Percentiles rank a stretch among this genome's conserved stretches.
Conservation (phyloP, 2,888 invertebrate genomes). For the Pristionchus mayeri region DNA sequence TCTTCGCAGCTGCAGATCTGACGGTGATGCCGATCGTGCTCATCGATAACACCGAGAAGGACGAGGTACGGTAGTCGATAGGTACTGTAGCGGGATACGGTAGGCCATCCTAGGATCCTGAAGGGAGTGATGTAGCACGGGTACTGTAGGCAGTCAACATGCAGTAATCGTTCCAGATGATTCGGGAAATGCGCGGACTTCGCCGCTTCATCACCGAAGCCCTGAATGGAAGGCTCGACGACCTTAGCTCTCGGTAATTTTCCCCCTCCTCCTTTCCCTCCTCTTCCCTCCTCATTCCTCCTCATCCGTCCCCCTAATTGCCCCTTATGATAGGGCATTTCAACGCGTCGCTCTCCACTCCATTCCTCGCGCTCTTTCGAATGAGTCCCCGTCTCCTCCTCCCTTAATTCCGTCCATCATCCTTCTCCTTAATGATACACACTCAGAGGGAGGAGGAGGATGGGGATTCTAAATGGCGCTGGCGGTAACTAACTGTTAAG, state of each 20-base stretch:
- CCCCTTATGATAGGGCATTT: slow-evolving; percentile 15
- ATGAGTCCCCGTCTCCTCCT: neutral
- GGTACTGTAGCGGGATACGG: neutral
- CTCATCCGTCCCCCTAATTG: neutral
- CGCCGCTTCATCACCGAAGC: slow-evolving; percentile 49
- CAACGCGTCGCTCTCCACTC: slow-evolving; percentile 1
- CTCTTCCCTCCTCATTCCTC: neutral
- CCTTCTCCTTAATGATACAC: slow-evolving; percentile 24
- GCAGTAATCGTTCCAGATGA: slow-evolving; percentile 16
- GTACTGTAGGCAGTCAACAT: neutral
- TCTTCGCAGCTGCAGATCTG: slow-evolving; percentile 68
- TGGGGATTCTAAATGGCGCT: slow-evolving; percentile 16
- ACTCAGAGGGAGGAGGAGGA: slow-evolving; percentile 5
- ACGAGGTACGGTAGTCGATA: slow-evolving; percentile 17
- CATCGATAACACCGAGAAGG: slow-evolving; percentile 39
- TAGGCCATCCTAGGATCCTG: neutral
- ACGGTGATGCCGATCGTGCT: slow-evolving; percentile 60
- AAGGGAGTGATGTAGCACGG: neutral
- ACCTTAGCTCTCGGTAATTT: slow-evolving; percentile 40
- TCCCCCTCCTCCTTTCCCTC: neutral
- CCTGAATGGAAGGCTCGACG: slow-evolving; percentile 42
- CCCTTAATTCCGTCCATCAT: neutral
- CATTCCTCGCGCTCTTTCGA: neutral
- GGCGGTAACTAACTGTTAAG: slow-evolving; percentile 29
- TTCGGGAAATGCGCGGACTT: slow-evolving; percentile 42